Conservation (phyloP, 53 echinoderm and acorn worm genomes). For the Paelopatides confundens region DNA sequence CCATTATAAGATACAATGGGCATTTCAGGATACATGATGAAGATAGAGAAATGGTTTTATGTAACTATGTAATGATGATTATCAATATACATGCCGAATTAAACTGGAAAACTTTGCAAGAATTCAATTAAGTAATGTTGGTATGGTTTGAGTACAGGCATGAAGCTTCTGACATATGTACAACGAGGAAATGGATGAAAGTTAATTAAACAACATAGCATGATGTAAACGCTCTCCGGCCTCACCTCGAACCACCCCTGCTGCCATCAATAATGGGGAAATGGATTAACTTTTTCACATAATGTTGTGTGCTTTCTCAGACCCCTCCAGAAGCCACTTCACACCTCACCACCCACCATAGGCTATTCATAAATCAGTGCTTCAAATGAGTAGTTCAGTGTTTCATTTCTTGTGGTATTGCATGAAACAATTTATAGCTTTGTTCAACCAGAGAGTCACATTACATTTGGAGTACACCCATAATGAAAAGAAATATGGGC, state of each 20-base stretch:
- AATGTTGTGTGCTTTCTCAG: no score
- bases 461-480: conserved; percentile 22
- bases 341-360: no score
- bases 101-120: neutral
- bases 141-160: neutral
- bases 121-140: no score
- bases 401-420: neutral
- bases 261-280: neutral
- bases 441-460: conserved; percentile 48
- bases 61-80: neutral
- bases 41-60: no score
- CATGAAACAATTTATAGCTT: no score
- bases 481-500: conserved; percentile 36
- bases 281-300: neutral
- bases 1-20: conserved; percentile 24
- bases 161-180: neutral
- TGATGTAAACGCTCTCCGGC: no score
- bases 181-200: no score
- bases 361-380: no score
- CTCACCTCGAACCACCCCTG: conserved; percentile 12
- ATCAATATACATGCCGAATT: neutral
- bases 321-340: neutral
- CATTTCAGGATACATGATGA: no score
- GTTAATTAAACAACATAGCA: no score
- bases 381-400: conserved; percentile 30